These are phyloP conservation scores for Steromphala cineraria DNA, from an alignment of 2,888 invertebrate species.

Conservation along the genomic window DNA sequence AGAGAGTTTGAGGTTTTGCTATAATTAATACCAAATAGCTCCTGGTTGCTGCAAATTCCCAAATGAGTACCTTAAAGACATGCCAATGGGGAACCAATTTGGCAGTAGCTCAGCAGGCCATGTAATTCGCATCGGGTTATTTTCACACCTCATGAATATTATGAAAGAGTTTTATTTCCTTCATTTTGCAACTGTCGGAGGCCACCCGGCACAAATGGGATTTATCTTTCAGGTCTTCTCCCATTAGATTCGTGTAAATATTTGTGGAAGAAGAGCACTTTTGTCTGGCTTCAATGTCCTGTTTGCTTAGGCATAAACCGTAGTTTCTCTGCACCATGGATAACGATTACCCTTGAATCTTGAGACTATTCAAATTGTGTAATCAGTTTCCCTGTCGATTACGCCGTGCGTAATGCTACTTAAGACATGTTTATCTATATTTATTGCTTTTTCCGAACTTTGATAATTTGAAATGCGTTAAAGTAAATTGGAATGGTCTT, in stretches of 20 bases:
- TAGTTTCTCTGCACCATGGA: not conserved
- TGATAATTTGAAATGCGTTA: no score
- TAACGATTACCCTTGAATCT: not conserved
- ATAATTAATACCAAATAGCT: no score
- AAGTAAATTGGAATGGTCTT: no score
- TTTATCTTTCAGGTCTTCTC: not conserved
- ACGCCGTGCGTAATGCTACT: no score
- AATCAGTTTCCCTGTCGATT: no score
- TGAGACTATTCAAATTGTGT: not conserved
- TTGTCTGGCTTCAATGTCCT: not conserved
- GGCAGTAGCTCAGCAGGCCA: no score
- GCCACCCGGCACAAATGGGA: not conserved
- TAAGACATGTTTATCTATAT: no score
- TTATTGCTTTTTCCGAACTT: no score
- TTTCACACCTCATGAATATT: not conserved
- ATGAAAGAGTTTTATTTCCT: not conserved
- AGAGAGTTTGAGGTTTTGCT: no score
- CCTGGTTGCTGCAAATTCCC: no score
- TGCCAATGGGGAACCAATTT: no score
- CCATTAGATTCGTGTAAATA: not conserved
- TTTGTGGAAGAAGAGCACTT: not conserved
- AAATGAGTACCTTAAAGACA: no score
- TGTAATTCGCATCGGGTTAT: not conserved
- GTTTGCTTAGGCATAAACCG: not conserved
- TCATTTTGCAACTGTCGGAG: not conserved